phyloP scores from a whole-genome alignment of 2,888 invertebrate species.

The Melinaea menophilus region DNA sequence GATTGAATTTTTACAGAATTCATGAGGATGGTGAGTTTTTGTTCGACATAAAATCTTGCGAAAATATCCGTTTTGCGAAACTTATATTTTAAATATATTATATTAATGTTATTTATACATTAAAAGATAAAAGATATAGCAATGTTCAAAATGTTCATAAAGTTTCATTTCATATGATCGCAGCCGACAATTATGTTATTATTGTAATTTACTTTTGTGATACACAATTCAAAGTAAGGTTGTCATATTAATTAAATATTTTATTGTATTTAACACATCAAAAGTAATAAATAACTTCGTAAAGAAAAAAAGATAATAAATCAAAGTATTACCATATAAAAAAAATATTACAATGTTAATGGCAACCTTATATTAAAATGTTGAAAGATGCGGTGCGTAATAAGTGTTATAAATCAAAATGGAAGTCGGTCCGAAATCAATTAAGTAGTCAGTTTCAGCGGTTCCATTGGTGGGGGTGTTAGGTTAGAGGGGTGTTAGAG shows the following conservation, averaged over 20 bases:
- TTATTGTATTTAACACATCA: neutral
- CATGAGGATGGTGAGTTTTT: slow-evolving; percentile 70
- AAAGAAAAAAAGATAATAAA: neutral
- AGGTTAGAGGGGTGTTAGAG: slow-evolving; percentile 51
- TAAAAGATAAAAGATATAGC: slow-evolving; percentile 34
- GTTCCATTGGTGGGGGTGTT: slow-evolving; percentile 54
- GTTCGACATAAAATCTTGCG: slow-evolving; percentile 53
- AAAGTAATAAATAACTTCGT: neutral
- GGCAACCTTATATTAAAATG: slow-evolving; percentile 62
- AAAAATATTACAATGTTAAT: slow-evolving; percentile 40
- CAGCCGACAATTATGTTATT: slow-evolving; percentile 39
- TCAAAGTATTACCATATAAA: neutral
- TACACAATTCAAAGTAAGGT: slow-evolving; percentile 48
- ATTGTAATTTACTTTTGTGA: slow-evolving; percentile 16
- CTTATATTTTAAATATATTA: slow-evolving; percentile 39
- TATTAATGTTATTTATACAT: slow-evolving; percentile 8
- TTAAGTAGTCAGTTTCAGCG: slow-evolving; percentile 53
- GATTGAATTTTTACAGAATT: slow-evolving; percentile 68
- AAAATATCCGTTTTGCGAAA: slow-evolving; percentile 61
- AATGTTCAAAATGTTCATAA: slow-evolving; percentile 39
- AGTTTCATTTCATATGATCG: slow-evolving; percentile 50
- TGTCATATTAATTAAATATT: slow-evolving; percentile 43
- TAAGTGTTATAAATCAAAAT: slow-evolving; percentile 21
- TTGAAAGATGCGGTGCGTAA: slow-evolving; percentile 51
- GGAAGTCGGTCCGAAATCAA: slow-evolving; percentile 46